Percentiles rank a stretch among this genome's conserved stretches.
These are phyloP conservation scores for Tiliqua scincoides DNA, from an alignment of 2,113 vertebrate genomes.

Conservation along the genomic window DNA sequence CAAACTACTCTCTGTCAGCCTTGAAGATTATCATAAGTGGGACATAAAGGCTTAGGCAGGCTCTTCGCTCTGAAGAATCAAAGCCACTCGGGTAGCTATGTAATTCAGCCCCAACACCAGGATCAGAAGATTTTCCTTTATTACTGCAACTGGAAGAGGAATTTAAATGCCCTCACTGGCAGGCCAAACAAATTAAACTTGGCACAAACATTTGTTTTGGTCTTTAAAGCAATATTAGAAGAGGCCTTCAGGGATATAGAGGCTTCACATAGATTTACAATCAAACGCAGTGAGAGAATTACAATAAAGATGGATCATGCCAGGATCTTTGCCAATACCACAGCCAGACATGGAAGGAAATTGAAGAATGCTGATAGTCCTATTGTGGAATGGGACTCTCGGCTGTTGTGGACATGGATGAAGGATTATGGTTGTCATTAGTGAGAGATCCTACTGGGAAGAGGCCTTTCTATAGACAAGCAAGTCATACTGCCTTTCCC, in stretches of 20 bases:
- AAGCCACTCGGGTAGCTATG: background rate
- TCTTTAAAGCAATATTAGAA: constrained; percentile 8
- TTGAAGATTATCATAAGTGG: background rate
- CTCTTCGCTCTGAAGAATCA: background rate
- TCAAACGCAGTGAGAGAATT: background rate
- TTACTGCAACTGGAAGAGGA: background rate
- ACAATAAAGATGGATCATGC: constrained; percentile 3
- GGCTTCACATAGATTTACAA: background rate
- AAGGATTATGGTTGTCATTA: background rate
- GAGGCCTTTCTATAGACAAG: background rate
- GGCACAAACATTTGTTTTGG: background rate
- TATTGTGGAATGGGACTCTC: background rate
- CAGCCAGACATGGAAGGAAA: background rate
- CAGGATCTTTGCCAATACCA: background rate
- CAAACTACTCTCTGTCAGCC: background rate
- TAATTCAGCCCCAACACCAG: background rate
- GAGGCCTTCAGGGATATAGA: background rate
- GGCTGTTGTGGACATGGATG: background rate
- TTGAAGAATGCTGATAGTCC: constrained; percentile 2
- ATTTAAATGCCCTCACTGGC: background rate
- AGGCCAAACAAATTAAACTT: background rate
- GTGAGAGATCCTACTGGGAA: background rate
- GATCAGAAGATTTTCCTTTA: background rate
- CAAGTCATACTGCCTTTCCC: background rate
- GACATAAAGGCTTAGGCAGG: background rate